Base-by-base conservation (phyloP, 2,113 vertebrate genomes). In the Emydura subglobosa region DNA sequence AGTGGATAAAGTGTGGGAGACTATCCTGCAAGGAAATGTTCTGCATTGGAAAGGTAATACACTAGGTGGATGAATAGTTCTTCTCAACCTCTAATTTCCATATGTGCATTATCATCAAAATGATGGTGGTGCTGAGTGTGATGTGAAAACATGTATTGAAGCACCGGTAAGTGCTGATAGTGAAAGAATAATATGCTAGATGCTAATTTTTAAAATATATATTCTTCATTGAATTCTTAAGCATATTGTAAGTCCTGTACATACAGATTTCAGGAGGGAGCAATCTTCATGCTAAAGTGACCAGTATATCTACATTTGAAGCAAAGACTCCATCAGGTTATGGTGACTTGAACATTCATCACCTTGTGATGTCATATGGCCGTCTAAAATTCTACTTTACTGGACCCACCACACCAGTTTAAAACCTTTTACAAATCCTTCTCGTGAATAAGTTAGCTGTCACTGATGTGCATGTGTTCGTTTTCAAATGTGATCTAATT, bases 51-150 rank as follows among this genome's bases (percentile, higher is more conserved):
- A 72, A 14, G 65, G 79, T 68, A 93, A 27, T 85, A 82, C 94
- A 86, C 39, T 57, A 92, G 88, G 91, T 94, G 90, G 84, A 50
- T 84, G 84, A 29, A 57, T 79, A 88, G 95, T 94, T 91, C 93
- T 54, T 95, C 92, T 87, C 84, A 85, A 61, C 34, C 59, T 31
- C 59, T 16, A 89, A 79, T 96, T 96, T 94, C 22, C 57, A 13
- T 61, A 34, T 13, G 29, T 61, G 59, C 14, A 61, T 61, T 92
- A 82, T 94, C 27, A 34, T 50, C 88, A 86, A 27, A 14, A 10
- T 84, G 65, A 10, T 84, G 65, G 72, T 42, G 57, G 47, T 89
- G 91, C 89, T 87, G 84, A 91, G 72, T 84, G 83, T 49, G 88
- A 42, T 86, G 91, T 92, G 83, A 90, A 94, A 95, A 81, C 47